Percentiles rank a stretch among this genome's conserved stretches.
Conservation (phyloP, 2,888 invertebrate genomes). For the Embidobia sp. region DNA sequence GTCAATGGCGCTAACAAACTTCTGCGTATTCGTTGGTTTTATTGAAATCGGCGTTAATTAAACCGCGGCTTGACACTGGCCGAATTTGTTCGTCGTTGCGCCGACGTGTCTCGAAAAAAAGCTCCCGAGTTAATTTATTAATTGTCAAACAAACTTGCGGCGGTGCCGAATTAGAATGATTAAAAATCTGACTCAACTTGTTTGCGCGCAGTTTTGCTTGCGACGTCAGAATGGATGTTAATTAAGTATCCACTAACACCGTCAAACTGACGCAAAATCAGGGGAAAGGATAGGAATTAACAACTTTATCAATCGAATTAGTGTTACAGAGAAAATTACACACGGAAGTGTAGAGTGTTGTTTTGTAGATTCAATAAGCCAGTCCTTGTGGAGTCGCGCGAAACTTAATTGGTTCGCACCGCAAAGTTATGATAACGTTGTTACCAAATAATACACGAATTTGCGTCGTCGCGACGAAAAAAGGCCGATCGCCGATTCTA, state of each 20-base stretch:
- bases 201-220: conserved; percentile 9
- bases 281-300: conserved; percentile 30
- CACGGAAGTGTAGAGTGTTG: conserved; percentile 29
- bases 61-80: no score
- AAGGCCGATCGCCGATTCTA: neutral
- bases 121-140: no score
- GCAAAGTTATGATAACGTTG: conserved; percentile 38
- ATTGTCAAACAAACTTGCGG: no score
- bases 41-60: no score
- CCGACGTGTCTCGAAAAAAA: no score
- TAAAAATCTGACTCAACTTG: no score
- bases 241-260: conserved; percentile 28
- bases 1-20: no score
- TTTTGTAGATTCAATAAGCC: conserved; percentile 38
- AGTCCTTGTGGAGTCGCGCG: conserved; percentile 14
- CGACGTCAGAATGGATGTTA: conserved; percentile 34
- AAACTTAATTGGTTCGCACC: conserved; percentile 37
- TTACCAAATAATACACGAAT: conserved; percentile 42
- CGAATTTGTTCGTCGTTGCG: no score
- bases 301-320: conserved; percentile 57
- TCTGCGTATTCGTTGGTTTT: no score
- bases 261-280: conserved; percentile 50
- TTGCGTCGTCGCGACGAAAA: neutral
- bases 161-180: no score
- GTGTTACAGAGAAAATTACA: conserved; percentile 50